Percentiles rank a stretch among this genome's conserved stretches.
phyloP scores from a whole-genome alignment of 2,113 vertebrate genomes.

The Poeciliopsis retropinna region DNA sequence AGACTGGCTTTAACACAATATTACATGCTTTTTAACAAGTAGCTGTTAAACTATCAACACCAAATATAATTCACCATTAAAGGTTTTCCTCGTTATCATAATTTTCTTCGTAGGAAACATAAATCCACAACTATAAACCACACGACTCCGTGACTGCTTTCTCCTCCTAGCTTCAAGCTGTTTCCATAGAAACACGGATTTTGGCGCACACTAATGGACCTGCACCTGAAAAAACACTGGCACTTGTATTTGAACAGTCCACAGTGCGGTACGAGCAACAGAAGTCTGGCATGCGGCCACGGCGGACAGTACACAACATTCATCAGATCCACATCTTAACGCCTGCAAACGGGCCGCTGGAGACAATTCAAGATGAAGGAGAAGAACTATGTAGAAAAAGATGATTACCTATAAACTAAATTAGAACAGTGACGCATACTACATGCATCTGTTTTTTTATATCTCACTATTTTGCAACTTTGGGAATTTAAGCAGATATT shows the following conservation, averaged over 20 bases:
- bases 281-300: conserved; percentile 69
- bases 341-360: conserved; percentile 63
- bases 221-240: conserved; percentile 88
- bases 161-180: conserved; percentile 61
- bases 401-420: not conserved
- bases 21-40: not conserved
- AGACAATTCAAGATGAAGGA: conserved; percentile 14
- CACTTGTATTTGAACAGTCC: conserved; percentile 73
- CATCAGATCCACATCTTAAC: conserved; percentile 65
- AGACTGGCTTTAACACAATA: not conserved
- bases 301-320: conserved; percentile 65
- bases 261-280: conserved; percentile 71
- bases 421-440: too few species aligned
- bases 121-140: conserved; percentile 7
- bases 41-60: not conserved
- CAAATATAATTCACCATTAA: not conserved
- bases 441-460: too few species aligned
- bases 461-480: too few species aligned
- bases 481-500: too few species aligned
- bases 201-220: conserved; percentile 66
- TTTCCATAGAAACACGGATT: conserved; percentile 74
- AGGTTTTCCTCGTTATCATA: not conserved
- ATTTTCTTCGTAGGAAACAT: not conserved
- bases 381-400: not conserved
- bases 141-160: conserved; percentile 62